Evolutionary conservation across 1,140 invertebrate species (phyloP).

Genomic region (Cherax quadricarinatus): DNA sequence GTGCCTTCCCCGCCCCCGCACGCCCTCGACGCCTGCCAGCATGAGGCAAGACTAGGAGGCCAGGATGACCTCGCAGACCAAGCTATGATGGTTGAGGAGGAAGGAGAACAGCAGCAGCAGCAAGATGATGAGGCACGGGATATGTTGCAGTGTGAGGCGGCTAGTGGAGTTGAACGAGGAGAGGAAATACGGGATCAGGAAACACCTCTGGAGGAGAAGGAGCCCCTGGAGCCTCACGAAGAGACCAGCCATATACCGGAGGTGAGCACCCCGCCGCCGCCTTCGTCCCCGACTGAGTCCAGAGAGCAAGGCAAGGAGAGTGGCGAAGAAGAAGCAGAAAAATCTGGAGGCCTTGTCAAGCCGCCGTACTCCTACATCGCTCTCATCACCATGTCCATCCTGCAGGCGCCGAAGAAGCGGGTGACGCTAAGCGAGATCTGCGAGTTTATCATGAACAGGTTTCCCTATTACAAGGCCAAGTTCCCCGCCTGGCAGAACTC

Average conservation of each 20-base stretch:
- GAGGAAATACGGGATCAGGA: background rate
- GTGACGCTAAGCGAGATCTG: slow-evolving; percentile 98
- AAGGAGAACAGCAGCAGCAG: background rate
- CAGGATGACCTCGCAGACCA: background rate
- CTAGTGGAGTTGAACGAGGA: background rate
- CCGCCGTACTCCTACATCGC: slow-evolving; percentile 99
- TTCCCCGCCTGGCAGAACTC: slow-evolving; percentile 98
- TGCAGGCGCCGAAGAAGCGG: slow-evolving; percentile 97
- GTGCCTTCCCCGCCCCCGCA: slow-evolving; percentile 27
- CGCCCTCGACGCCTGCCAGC: background rate
- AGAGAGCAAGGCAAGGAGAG: slow-evolving; percentile 33
- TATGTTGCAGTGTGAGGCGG: slow-evolving; percentile 3
- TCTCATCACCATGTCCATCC: slow-evolving; percentile 97
- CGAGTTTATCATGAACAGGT: slow-evolving; percentile 99
- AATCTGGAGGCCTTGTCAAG: slow-evolving; percentile 83
- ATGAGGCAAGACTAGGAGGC: background rate
- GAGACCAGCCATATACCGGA: slow-evolving; percentile 39
- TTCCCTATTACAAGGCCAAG: slow-evolving; percentile 97
- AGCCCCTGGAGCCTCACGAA: slow-evolving; percentile 22
- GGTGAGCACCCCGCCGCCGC: slow-evolving; percentile 16
- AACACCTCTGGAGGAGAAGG: slow-evolving; percentile 15
- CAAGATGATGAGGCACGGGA: slow-evolving; percentile 21
- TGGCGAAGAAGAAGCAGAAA: slow-evolving; percentile 74
- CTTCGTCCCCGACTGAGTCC: slow-evolving; percentile 20
- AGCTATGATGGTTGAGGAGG: slow-evolving; percentile 1